phyloP scores from a whole-genome alignment of 2,888 invertebrate genomes.

The Choristoneura rosaceana region DNA sequence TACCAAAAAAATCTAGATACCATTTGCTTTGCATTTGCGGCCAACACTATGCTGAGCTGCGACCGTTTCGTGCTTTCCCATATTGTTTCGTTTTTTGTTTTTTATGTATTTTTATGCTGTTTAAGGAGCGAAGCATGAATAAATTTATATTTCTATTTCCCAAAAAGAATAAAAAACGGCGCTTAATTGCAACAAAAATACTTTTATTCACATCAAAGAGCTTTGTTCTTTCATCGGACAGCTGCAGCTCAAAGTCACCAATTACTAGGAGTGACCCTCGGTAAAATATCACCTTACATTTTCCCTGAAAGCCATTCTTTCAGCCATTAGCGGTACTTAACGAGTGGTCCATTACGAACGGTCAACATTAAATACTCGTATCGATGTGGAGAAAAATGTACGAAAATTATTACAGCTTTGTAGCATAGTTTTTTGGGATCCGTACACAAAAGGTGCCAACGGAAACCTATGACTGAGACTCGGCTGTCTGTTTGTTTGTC shows the following conservation, averaged over 20 bases:
- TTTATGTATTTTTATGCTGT: too few species aligned
- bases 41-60: too few species aligned
- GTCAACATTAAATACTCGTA: conserved; percentile 8
- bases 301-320: conserved; percentile 16
- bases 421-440: not conserved
- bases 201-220: not conserved
- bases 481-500: not conserved
- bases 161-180: too few species aligned
- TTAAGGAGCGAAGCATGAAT: too few species aligned
- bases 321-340: conserved; percentile 29
- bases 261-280: conserved; percentile 31
- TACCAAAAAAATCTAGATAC: too few species aligned
- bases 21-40: too few species aligned
- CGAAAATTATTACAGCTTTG: not conserved
- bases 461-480: too few species aligned
- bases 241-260: conserved; percentile 5
- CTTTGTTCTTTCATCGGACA: not conserved
- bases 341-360: conserved; percentile 18
- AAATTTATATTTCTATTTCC: too few species aligned
- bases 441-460: not conserved
- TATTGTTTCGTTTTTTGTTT: too few species aligned
- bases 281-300: conserved; percentile 39
- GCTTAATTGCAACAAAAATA: too few species aligned
- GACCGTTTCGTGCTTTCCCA: too few species aligned
- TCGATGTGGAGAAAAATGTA: not conserved